These are phyloP conservation scores for Amiota mariae DNA, from an alignment of 2,888 invertebrate genomes.

Conservation along the genomic window DNA sequence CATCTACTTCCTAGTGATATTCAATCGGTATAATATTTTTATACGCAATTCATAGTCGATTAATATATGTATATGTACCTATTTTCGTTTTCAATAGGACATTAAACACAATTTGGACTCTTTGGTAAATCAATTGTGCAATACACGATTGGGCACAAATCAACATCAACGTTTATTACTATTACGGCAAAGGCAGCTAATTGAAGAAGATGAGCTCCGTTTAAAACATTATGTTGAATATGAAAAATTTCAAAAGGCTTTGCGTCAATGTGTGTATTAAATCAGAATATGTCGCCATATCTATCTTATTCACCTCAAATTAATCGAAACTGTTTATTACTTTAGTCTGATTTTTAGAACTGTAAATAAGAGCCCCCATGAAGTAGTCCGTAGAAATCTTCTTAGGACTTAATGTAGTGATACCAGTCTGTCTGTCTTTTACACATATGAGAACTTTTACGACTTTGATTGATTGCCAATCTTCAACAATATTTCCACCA, in stretches of 20 bases:
- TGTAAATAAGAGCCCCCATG: too few relatives aligned
- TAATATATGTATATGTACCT: background rate
- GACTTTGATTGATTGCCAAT: too few relatives aligned
- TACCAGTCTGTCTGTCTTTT: too few relatives aligned
- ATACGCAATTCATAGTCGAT: background rate
- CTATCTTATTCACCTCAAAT: background rate
- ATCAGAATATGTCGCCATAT: constrained; percentile 32
- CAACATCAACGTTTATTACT: constrained; percentile 71
- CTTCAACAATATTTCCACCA: too few relatives aligned
- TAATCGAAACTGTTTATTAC: too few relatives aligned
- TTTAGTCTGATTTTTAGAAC: too few relatives aligned
- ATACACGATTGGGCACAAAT: constrained; percentile 71
- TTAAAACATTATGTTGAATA: constrained; percentile 73
- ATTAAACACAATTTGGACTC: constrained; percentile 73
- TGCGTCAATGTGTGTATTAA: constrained; percentile 63
- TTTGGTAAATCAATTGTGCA: constrained; percentile 69
- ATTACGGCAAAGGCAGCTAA: constrained; percentile 72
- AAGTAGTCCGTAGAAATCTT: too few relatives aligned
- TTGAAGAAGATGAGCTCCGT: constrained; percentile 73
- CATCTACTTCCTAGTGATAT: constrained; percentile 70
- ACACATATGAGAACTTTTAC: too few relatives aligned
- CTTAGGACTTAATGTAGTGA: too few relatives aligned
- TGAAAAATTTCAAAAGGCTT: constrained; percentile 72
- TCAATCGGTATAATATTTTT: constrained; percentile 65
- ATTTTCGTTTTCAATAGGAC: constrained; percentile 57